Evolutionary conservation across 2,888 invertebrate species (phyloP), one percentile per base, ranked within the genome.

Genomic region (Drosophila mimica): DNA sequence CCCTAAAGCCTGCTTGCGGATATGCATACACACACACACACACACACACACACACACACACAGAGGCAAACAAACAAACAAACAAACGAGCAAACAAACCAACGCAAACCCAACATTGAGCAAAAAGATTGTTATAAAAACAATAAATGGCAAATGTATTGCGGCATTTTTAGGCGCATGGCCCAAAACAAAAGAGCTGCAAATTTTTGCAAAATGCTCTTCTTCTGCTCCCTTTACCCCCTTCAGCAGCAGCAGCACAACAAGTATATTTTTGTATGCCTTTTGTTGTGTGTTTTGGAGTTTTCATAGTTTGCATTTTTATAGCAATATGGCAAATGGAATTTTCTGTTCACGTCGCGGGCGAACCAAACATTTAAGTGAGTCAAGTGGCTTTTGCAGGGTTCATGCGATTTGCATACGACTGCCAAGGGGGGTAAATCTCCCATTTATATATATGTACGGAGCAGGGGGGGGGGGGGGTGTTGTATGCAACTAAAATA

Each of bases 1-100:
- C 84, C 89, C 81, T 79, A 88, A 88, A 88, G 89, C 84, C 84
- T 72, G 87, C 89, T 88, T 84, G 89, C 87, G 89, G 87, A 83
- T 85, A 88, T 86, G 81, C 87, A 78, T 58, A 80, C 33, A 67
- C 49, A 46, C 54, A 61, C 40, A 56, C 36, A 38, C 38, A 49
- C 46, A 58, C 54, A 58, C 56, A 58, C 43, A 62, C 40, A 43
- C 25, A 20, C 20, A 6, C 6, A 46, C 25, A 25, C 25, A 25
- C 1, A 25, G 25, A 25, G 25, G 25, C 25, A 25, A 25, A 25
- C 71, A 51, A 51, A 30, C 56, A 71, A 51, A 25, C 70, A 49
- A 57, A 64, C 38, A 64, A 17, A 69, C 51, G 63, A 74, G 57
- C 56, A 73, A 62, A 65, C 81, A 78, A 78, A 78, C 72, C 74